phyloP scores from a whole-genome alignment of 2,888 invertebrate genomes.

The Leucozona laternaria region DNA sequence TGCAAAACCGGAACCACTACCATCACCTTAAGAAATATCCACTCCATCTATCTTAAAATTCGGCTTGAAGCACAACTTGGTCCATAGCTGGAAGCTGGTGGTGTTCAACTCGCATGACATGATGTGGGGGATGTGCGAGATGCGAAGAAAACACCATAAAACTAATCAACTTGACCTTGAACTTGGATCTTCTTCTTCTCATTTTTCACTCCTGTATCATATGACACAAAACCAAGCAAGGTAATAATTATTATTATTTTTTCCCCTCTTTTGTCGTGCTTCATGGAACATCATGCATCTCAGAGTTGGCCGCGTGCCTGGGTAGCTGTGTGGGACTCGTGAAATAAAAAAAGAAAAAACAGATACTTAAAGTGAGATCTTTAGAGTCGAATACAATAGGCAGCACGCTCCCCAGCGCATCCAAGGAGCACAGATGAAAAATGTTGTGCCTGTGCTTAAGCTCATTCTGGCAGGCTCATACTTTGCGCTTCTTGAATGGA shows the following conservation, averaged over 20 bases:
- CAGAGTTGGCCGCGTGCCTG: conserved; percentile 27
- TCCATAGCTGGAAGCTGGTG: conserved; percentile 51
- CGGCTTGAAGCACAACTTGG: conserved; percentile 19
- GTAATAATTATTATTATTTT: conserved; percentile 52
- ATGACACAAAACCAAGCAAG: conserved; percentile 50
- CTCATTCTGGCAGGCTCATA: conserved; percentile 12
- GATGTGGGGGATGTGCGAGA: conserved; percentile 12
- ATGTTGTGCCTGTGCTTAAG: conserved; percentile 12
- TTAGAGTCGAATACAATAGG: conserved; percentile 52
- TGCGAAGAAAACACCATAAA: conserved; percentile 10
- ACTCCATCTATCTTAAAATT: conserved; percentile 2
- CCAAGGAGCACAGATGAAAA: conserved; percentile 30
- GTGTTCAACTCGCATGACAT: conserved; percentile 11
- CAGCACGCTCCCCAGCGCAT: conserved; percentile 51
- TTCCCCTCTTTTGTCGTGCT: conserved; percentile 7
- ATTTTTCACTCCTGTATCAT: conserved; percentile 47
- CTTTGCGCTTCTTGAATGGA: conserved; percentile 31
- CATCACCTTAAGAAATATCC: conserved; percentile 27
- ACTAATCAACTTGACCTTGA: conserved; percentile 67
- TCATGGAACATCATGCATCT: conserved; percentile 15
- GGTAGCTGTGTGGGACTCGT: conserved; percentile 35
- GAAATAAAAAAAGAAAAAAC: conserved; percentile 28
- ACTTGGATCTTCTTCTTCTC: conserved; percentile 64
- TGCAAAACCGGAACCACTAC: conserved; percentile 54
- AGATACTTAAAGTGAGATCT: conserved; percentile 71